Evolutionary conservation across 1,140 invertebrate genomes (phyloP), one percentile per base, ranked within the genome.

Genomic region (Charaxes varanes): DNA sequence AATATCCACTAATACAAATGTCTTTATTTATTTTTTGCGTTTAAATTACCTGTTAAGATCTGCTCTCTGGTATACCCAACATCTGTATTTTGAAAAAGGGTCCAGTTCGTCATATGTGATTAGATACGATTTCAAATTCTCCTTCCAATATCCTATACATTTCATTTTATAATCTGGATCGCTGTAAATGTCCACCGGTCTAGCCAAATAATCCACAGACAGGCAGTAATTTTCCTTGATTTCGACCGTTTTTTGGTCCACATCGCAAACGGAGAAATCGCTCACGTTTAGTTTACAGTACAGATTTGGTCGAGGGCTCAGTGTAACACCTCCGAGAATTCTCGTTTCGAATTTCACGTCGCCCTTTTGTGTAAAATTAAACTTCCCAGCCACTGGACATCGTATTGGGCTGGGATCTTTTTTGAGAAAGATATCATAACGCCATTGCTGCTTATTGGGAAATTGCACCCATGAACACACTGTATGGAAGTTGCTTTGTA

Each of bases 121-220:
- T 1, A 99, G 79, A 85, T 98, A 99, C 0, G 97, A 99, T 76
- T 95, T 97, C 0, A 98, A 87, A 88, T 99, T 98, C 74, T 99
- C 97, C 78, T 98, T 97, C 94, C 96, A 99, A 77, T 91, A 99
- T 1, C 97, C 97, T 59, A 99, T 97, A 76, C 97, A 99, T 68
- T 97, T 96, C 90, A 99, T 93, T 68, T 91, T 92, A 62, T 98
- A 97, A 88, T 99, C 97, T 6, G 97, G 95, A 63, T 97, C 94
- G 87, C 94, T 96, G 87, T 97, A 97, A 71, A 97, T 96, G 83
- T 97, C 96, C 16, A 97, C 91, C 3, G 96, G 96, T 61, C 93
- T 86, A 35, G 96, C 97, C 55, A 94, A 88, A 83, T 98, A 91
- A 85, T 99, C 96, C 2, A 99, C 95, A n/a, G 95, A 94, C 3